These are phyloP conservation scores for Varanus salvator DNA, from an alignment of 2,113 vertebrate genomes.

Conservation along the genomic window DNA sequence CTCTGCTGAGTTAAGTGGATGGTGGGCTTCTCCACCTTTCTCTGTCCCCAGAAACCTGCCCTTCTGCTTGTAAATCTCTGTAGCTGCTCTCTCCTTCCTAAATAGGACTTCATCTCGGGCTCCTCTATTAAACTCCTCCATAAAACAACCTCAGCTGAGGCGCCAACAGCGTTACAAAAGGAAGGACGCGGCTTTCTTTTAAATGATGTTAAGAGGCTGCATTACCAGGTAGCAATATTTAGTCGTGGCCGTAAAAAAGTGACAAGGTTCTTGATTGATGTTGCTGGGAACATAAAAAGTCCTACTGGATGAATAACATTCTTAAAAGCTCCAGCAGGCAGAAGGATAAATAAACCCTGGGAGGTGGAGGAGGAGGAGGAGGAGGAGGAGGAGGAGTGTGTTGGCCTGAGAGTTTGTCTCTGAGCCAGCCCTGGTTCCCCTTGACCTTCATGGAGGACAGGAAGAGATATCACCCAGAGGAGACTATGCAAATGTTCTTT, in stretches of 20 bases:
- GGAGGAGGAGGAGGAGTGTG: neutral
- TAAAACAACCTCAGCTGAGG: neutral
- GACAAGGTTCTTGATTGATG: slow-evolving; percentile 30
- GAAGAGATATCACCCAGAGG: slow-evolving; percentile 47
- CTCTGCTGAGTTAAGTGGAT: neutral
- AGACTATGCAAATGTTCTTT: slow-evolving; percentile 12
- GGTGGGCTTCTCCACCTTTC: neutral
- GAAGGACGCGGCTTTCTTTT: neutral
- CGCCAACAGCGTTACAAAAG: neutral
- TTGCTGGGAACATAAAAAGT: neutral
- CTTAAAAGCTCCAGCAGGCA: slow-evolving; percentile 31
- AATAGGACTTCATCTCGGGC: neutral
- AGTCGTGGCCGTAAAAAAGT: neutral
- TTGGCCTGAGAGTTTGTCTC: neutral
- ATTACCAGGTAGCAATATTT: slow-evolving; percentile 23
- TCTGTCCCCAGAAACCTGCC: neutral
- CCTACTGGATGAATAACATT: slow-evolving; percentile 32
- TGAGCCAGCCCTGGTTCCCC: neutral
- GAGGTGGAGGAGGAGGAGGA: neutral
- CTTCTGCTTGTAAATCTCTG: neutral
- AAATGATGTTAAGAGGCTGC: neutral
- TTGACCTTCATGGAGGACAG: slow-evolving; percentile 58
- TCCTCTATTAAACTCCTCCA: slow-evolving; percentile 12
- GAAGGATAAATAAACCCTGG: slow-evolving; percentile 5
- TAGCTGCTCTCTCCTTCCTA: slow-evolving; percentile 1